Conservation (phyloP, 2,797 vertebrate species). For the Microctenopoma stevenorrisi region DNA sequence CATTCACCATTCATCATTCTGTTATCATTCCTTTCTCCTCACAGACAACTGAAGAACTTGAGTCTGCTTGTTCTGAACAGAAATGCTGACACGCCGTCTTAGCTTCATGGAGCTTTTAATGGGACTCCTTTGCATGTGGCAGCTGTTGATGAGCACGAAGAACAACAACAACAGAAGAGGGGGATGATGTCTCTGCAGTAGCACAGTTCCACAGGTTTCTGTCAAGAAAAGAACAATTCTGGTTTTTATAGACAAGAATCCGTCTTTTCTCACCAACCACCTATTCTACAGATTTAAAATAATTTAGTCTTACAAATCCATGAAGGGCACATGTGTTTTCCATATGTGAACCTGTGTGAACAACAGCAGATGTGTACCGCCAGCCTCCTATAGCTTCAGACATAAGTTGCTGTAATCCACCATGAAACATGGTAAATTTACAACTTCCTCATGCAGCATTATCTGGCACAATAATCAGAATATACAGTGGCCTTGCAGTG, state of each 20-base stretch:
- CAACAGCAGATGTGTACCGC: constrained; percentile 4
- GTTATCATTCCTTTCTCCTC: constrained; percentile 10
- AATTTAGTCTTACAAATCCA: neutral
- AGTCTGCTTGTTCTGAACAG: constrained; percentile 7
- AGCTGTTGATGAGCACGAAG: constrained; percentile 12
- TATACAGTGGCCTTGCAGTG: neutral
- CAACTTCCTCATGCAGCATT: constrained; percentile 20
- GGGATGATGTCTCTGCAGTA: neutral
- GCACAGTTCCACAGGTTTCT: neutral
- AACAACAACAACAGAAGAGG: neutral
- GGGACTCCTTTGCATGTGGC: constrained; percentile 11
- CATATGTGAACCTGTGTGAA: constrained; percentile 30
- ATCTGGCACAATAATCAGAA: constrained; percentile 23
- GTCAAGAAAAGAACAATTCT: neutral
- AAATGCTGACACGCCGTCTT: constrained; percentile 27
- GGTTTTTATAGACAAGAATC: neutral
- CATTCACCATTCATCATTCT: constrained; percentile 19
- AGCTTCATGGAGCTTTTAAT: constrained; percentile 17
- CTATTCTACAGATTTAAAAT: constrained; percentile 16
- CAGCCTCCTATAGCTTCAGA: constrained; percentile 31
- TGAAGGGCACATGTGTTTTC: constrained; percentile 23
- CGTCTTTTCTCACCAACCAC: constrained; percentile 1
- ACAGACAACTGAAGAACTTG: constrained; percentile 6
- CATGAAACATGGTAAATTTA: constrained; percentile 31
- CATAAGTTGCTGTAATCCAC: constrained; percentile 13